These are phyloP conservation scores for Stylophora pistillata DNA, from an alignment of 64 coral and sea anemone species.

Conservation along the genomic window DNA sequence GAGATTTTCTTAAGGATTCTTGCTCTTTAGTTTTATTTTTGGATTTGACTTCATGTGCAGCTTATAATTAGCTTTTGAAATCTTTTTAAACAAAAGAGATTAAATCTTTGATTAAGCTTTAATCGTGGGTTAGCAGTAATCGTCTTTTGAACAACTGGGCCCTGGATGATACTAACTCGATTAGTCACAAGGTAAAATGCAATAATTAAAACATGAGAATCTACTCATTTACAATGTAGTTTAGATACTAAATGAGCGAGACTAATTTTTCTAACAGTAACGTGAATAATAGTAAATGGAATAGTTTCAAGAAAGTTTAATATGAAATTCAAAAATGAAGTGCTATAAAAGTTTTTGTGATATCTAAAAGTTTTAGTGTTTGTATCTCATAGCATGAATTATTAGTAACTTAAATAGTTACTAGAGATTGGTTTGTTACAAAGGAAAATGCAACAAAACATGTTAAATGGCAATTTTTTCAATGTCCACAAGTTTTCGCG, in stretches of 20 bases:
- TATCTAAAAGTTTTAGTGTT: constrained; percentile 1
- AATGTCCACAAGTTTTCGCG: not conserved
- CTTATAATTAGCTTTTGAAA: too few species aligned
- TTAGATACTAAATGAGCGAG: constrained; percentile 8
- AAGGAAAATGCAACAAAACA: constrained; percentile 29
- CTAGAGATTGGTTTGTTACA: constrained; percentile 26
- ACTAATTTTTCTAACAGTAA: constrained; percentile 10
- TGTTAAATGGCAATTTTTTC: constrained; percentile 29
- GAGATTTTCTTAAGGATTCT: too few species aligned
- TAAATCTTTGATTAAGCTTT: too few species aligned
- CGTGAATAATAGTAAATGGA: constrained; percentile 8
- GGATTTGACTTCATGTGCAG: too few species aligned
- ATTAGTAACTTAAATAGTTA: constrained; percentile 6
- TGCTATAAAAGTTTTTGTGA: not conserved
- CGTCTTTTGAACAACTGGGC: too few species aligned
- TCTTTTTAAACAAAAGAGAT: too few species aligned
- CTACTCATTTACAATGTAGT: constrained; percentile 15
- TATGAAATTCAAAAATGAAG: not conserved
- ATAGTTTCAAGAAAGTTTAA: constrained; percentile 16
- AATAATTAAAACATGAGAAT: not conserved
- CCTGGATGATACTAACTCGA: constrained; percentile 9
- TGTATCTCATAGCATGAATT: not conserved
- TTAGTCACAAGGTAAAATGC: constrained; percentile 5
- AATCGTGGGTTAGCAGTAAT: too few species aligned
- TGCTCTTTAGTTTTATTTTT: too few species aligned